Evolutionary conservation across 2,113 vertebrate species (phyloP), one percentile per base, ranked within the genome.

Genomic region (Lamprologus tigripictilis): DNA sequence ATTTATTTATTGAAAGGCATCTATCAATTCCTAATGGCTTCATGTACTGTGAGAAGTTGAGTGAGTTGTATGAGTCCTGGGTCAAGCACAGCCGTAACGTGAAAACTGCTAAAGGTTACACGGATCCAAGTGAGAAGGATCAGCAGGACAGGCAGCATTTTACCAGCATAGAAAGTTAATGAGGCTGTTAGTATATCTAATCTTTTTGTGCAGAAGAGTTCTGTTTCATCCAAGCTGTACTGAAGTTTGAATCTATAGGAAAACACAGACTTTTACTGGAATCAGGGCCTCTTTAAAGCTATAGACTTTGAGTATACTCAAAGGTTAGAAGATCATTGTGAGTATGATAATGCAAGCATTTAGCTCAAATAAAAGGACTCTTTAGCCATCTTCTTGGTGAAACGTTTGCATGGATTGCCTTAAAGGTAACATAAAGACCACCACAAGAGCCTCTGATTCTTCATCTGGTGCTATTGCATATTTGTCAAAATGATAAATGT

Each of bases 381-480:
- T 19, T 47, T 19, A 7, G 14, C 14, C 71, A 26, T 76, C 6
- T 45, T 45, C 40, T 28, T 47, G 8, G 40, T 47, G 71, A 76
- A 0, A 11, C 9, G 0, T 47, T 47, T 28, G 14, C 13, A 76
- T 47, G 14, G 42, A 76, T 76, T 76, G 23, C 14, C 42, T 28
- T 47, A 47, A 28, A 76, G 2, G 9, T 76, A 47, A 47, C 23
- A 47, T 28, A 23, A 73, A 45, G 40, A 45, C 40, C 8, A 45
- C 21, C 21, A 45, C 14, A 47, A 28, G 4, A 73, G 13, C 68
- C 21, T 28, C 37, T 7, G 14, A 49, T 31, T 76, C 42, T 49
- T 49, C 16, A 49, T 47, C 71, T 19, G 14, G 23, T 47, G 23
- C 6, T 42, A 28, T 45, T 45, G 14, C n/a, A n/a, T n/a, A 49